Base-by-base conservation (phyloP, 2,797 vertebrate species). In the Petrocephalus sullivani region DNA sequence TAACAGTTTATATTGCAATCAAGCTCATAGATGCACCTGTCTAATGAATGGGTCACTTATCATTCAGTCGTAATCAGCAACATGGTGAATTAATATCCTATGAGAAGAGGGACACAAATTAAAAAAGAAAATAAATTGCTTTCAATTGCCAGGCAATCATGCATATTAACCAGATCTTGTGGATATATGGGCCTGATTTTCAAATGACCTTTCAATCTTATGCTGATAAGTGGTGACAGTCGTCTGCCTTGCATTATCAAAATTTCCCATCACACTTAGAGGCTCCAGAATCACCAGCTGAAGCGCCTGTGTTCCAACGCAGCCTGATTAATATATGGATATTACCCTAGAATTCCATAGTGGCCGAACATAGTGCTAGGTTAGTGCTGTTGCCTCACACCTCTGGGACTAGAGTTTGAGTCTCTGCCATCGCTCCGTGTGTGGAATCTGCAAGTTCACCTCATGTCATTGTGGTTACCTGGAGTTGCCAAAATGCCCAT, bases 61-160 rank as follows among this genome's bases (percentile, higher is more conserved):
- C 93, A 93, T 93, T 92, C 92, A 78, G 91, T 91, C 91, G 90
- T 93, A 93, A 94, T 93, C 95, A 95, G 94, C 94, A 93, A 93
- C 93, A 93, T 91, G 91, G 93, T 93, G 95, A 94, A 95, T 95
- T 95, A 95, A 95, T 95, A 92, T 94, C 94, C 93, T 93, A 94
- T 91, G 92, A 93, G 94, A 94, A 93, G 94, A 94, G 94, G 92
- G 93, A 92, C 91, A 92, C 93, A 94, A 94, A 95, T 95, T 95
- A 95, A 95, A 95, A 95, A 93, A 94, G 93, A 93, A 95, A 95
- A 96, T 94, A 91, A 95, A 96, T 96, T 89, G 93, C 94, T 90
- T 91, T 89, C 92, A 92, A 96, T 94, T 94, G 94, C 94, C 49
- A 92, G 90, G 93, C 92, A 95, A 96, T 96, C 95, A 94, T 92